Evolutionary conservation across 1,140 invertebrate species (phyloP), one percentile per base, ranked within the genome.

Genomic region (Drosophila eugracilis): DNA sequence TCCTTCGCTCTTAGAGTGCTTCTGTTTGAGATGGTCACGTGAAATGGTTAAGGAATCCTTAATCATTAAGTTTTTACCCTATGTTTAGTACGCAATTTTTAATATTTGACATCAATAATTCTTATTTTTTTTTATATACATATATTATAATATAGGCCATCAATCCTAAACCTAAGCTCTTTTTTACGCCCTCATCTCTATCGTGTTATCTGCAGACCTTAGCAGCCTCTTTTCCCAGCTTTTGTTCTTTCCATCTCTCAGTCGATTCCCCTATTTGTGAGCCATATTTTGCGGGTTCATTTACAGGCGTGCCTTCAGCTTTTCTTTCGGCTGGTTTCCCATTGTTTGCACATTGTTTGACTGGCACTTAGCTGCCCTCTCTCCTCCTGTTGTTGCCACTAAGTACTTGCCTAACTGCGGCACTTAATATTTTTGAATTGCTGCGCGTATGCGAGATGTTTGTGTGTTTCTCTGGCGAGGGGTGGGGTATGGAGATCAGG

Each of bases 401-500:
- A 81, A 88, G 81, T 86, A 85, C 80, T 85, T 59, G 81, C 55
- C 80, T 69, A 85, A 79, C 80, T 76, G 73, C 55, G 81, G 77
- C 72, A 85, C 80, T 85, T 85, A 80, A 77, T 81, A 85, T 77
- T 85, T 86, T 85, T 78, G 80, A 84, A 55, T 80, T 50, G 70
- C 45, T 62, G 60, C 28, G 65, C 44, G 53, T 84, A 50, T 67
- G 72, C 30, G 24, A 19, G 14, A 22, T 54, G 32, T 24, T 49
- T 72, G 55, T 62, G 54, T 30, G 65, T 47, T 52, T 42, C 63
- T 17, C 10, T 17, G 34, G 34, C 44, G 19, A 39, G 24, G 49
- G n/a, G 7, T 21, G 45, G 37, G 12, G 26, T 10, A 17, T 50
- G 59, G 21, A 17, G 9, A 9, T 7, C 52, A 15, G 71, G 77